phyloP scores from a whole-genome alignment of 1,140 invertebrate genomes.

The Wasmannia auropunctata region DNA sequence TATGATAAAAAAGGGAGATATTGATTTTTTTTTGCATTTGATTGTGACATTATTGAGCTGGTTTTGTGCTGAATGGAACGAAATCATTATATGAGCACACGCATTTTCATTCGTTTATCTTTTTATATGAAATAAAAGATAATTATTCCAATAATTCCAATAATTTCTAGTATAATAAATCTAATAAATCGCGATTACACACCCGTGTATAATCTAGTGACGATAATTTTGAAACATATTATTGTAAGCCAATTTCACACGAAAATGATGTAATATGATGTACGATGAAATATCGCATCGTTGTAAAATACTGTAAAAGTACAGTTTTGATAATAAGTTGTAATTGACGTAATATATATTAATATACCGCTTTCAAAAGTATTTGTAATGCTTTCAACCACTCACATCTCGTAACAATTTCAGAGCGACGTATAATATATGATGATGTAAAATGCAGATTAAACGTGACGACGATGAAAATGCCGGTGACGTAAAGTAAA shows the following conservation, averaged over 20 bases:
- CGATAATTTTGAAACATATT: slow-evolving; percentile 1
- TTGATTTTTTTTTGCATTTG: neutral
- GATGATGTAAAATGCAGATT: slow-evolving; percentile 30
- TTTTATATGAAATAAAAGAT: neutral
- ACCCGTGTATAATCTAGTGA: neutral
- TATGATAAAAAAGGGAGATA: neutral
- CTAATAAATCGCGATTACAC: neutral
- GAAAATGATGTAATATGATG: neutral
- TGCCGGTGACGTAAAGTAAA: slow-evolving; percentile 31
- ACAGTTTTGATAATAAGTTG: slow-evolving; percentile 10
- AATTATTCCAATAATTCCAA: neutral
- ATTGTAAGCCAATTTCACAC: neutral
- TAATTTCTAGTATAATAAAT: neutral
- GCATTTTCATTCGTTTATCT: neutral
- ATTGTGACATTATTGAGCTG: neutral
- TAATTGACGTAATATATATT: slow-evolving; percentile 31
- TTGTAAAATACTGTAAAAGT: neutral
- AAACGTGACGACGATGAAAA: slow-evolving; percentile 32
- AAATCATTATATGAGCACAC: neutral
- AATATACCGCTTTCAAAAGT: slow-evolving; percentile 22
- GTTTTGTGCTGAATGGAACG: neutral
- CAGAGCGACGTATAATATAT: slow-evolving; percentile 15
- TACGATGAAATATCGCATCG: neutral
- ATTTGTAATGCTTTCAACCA: slow-evolving; percentile 11
- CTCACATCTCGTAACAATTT: slow-evolving; percentile 21